These are phyloP conservation scores for Clamator glandarius DNA, from an alignment of 2,797 vertebrate genomes.

Conservation along the genomic window DNA sequence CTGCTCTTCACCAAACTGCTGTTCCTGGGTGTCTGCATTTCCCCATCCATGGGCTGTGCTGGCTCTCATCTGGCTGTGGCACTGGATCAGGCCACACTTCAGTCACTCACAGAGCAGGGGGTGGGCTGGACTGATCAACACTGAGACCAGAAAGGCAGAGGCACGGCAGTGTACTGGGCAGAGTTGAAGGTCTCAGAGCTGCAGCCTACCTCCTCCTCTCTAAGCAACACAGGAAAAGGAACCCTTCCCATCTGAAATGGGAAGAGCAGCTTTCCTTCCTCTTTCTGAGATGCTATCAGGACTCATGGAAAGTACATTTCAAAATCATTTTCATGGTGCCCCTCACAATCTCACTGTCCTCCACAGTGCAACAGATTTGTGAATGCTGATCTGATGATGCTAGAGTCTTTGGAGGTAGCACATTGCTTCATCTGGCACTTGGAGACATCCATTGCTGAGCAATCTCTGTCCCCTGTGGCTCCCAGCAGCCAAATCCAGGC, in stretches of 20 bases:
- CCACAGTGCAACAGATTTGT: neutral
- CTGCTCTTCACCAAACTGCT: neutral
- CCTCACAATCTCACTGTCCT: neutral
- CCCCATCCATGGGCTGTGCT: rapidly evolving
- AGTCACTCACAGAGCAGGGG: neutral
- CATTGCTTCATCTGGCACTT: neutral
- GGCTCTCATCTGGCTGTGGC: neutral
- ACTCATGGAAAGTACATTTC: slow-evolving; percentile 49
- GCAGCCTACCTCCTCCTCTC: neutral
- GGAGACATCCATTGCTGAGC: neutral
- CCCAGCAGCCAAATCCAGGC: neutral
- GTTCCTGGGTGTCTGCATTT: neutral
- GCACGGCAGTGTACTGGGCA: rapidly evolving
- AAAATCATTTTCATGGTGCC: slow-evolving; percentile 13
- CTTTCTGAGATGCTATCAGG: slow-evolving; percentile 68
- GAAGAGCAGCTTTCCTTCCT: slow-evolving; percentile 67
- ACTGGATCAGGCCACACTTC: neutral
- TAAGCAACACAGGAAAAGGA: slow-evolving; percentile 61
- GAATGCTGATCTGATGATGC: neutral
- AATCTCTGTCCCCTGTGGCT: rapidly evolving
- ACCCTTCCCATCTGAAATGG: slow-evolving; percentile 26
- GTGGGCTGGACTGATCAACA: rapidly evolving
- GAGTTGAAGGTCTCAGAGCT: neutral
- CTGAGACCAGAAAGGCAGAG: neutral
- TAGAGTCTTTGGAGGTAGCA: neutral